Percentiles rank a stretch among this genome's conserved stretches.
Conservation (phyloP, 2,113 vertebrate genomes). For the Psittacus erithacus region DNA sequence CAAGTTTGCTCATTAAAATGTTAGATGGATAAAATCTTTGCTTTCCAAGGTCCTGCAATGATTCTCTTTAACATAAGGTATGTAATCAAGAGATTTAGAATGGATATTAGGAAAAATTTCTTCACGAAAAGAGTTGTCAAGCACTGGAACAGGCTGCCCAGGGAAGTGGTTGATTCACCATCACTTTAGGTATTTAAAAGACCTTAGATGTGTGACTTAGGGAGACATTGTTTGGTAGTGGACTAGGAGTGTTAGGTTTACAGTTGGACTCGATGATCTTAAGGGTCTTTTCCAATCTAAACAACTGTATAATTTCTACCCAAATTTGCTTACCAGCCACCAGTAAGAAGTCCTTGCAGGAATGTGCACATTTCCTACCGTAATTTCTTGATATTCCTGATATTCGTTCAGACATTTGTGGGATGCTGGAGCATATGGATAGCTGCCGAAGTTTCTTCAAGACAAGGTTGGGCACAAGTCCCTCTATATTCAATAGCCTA, state of each 20-base stretch:
- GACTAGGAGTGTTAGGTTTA: neutral
- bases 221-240: neutral
- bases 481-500: neutral
- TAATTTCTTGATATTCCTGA: neutral
- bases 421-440: neutral
- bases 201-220: neutral
- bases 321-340: neutral
- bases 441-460: neutral
- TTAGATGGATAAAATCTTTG: neutral
- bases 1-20: neutral
- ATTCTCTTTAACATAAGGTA: neutral
- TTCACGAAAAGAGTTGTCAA: neutral
- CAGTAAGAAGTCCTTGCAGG: neutral
- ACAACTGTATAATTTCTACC: neutral
- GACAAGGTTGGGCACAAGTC: neutral
- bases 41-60: neutral
- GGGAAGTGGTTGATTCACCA: neutral
- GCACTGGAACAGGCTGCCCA: neutral
- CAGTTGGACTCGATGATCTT: neutral
- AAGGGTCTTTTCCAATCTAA: neutral
- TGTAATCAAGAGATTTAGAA: fast-evolving
- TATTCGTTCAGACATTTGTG: neutral
- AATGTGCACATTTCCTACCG: neutral
- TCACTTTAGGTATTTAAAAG: neutral
- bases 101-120: neutral